Base-by-base conservation (phyloP, 2,797 vertebrate genomes). In the Adelosebastes latens region DNA sequence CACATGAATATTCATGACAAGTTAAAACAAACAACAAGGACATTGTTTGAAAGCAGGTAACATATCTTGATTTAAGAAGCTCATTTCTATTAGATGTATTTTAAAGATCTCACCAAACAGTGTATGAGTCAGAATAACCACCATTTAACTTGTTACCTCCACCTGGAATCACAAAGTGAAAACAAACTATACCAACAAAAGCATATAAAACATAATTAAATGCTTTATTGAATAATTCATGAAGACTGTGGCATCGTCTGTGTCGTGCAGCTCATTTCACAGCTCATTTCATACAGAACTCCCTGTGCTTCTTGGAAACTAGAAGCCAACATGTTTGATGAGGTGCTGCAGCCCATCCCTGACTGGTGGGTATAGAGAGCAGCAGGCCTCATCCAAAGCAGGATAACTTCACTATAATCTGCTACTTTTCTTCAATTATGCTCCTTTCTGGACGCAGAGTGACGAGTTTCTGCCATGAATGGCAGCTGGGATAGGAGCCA, bases 231-330 rank as follows among this genome's bases (percentile, higher is more conserved):
- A 34, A 31, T 53, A 53, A 11, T 53, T 53, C 12, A 63, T 55
- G 49, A 13, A 49, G 18, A 24, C 46, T 1, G 58, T 32, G 58
- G 69, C 59, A 6, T 85, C 69, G 60, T 71, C 65, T 74, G 79
- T 70, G 75, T 79, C 52, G 70, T 29, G 22, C 77, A 79, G 75
- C 60, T 79, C 53, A 79, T 84, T 84, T 84, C 72, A 87, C 79
- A 83, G 68, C 56, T 69, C 78, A 69, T 79, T 83, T 78, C 63
- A 67, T 52, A 18, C 34, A 56, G 14, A 24, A 46, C 34, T 66
- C 77, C 10, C 68, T 18, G 25, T 62, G 55, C 66, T 65, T 75
- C 46, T 55, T 58, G 55, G 39, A 77, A 49, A 61, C 11, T 65
- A 34, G 52, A 63, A 66, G 39, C 59, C 79, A 56, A 53, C 12